Base-by-base conservation (phyloP, 2,888 invertebrate species). In the Prostheceraeus crozeri region DNA sequence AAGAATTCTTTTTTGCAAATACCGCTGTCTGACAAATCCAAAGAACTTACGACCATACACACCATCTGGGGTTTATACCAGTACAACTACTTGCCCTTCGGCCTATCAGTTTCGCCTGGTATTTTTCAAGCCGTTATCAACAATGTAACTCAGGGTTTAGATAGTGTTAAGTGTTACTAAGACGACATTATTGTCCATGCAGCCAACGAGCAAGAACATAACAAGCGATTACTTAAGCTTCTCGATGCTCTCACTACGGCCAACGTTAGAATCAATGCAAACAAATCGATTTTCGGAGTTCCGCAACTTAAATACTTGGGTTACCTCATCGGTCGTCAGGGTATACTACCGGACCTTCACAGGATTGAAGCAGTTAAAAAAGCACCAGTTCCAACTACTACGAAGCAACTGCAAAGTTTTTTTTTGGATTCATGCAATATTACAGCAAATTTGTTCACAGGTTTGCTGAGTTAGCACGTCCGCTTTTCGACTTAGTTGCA, bases 361-460 rank as follows among this genome's bases (percentile, higher is more conserved):
- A 48, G 14, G 27, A 23, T 48, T 25, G 4, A 48, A 23, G 23
- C 48, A 25, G 27, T 48, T 21, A 23, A 25, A 14, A 48, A 48
- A 23, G 23, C 48, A 23, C 23, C 23, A 48, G 48, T 25, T 8
- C 48, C 48, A 48, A 28, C 23, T 11, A 48, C 48, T 6, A 4
- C 40, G 48, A 25, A 48, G 48, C 14, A 25, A 28, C 23, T 11
- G 10, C 27, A 48, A 48, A 21, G 48, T 6, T 28, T 48, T 14
- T 40, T n/a, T 14, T 40, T 8, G 14, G 45, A 4, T 40, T 23
- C 27, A 23, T 48, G 6, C 48, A 48, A 48, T 48, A 48, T 14
- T 48, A 48, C 14, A 48, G 48, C 48, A 48, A 28, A 14, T 48
- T 48, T 48, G 48, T 48, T 23, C n/a, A 23, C 27, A 10, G 27